Evolutionary conservation across 92 coral and sea anemone genomes (phyloP).

Genomic region (Plumapathes pennacea): DNA sequence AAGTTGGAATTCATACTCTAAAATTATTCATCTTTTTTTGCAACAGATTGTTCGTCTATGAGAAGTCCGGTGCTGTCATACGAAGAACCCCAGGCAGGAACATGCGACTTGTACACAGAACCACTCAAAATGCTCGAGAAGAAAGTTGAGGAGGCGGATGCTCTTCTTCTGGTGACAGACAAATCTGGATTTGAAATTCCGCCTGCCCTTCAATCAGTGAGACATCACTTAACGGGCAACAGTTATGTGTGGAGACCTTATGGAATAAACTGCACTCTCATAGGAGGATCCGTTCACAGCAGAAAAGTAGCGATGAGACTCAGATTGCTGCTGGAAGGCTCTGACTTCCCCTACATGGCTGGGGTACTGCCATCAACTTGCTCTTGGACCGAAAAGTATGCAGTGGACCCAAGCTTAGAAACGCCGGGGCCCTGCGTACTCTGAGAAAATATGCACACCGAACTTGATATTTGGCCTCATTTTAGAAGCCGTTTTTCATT

Average conservation of each 20-base stretch:
- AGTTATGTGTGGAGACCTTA: conserved; percentile 93
- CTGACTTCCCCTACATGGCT: conserved; percentile 95
- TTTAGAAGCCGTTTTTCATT: background rate
- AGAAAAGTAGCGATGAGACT: conserved; percentile 93
- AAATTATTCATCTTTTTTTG: conserved; percentile 6
- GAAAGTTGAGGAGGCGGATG: conserved; percentile 90
- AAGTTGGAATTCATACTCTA: no score
- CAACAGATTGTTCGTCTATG: conserved; percentile 58
- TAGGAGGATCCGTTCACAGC: conserved; percentile 97
- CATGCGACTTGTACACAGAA: conserved; percentile 73
- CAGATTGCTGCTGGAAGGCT: conserved; percentile 85
- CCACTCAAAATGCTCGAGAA: conserved; percentile 75
- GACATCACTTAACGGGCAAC: conserved; percentile 67
- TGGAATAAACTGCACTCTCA: conserved; percentile 92
- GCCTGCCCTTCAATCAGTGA: conserved; percentile 68
- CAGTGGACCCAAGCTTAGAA: conserved; percentile 95
- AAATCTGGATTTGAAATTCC: conserved; percentile 81
- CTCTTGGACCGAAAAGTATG: conserved; percentile 95
- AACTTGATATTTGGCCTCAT: conserved; percentile 1
- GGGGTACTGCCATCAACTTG: conserved; percentile 92
- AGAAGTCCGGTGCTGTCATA: conserved; percentile 59
- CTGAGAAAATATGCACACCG: conserved; percentile 4
- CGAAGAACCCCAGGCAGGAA: conserved; percentile 73
- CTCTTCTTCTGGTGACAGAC: conserved; percentile 88
- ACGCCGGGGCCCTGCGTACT: conserved; percentile 99